Base-by-base conservation (phyloP, 2,797 vertebrate species). In the Tadarida brasiliensis region DNA sequence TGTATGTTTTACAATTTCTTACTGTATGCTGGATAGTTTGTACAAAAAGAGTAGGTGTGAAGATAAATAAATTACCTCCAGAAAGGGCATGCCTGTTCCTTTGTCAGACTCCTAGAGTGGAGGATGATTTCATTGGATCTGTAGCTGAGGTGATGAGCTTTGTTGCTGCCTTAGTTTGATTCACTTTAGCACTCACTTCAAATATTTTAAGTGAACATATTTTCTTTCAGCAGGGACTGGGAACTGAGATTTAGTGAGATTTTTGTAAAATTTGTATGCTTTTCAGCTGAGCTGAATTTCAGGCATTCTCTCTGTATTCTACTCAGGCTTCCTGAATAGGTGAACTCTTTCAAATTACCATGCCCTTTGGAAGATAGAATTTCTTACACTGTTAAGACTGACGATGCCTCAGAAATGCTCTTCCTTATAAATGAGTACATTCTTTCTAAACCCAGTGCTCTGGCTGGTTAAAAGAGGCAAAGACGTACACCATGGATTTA, bases 391-490 rank as follows among this genome's bases (percentile, higher is more conserved):
- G 22, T 61, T 81, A 83, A 77, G 54, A 82, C 10, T 47, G 54
- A 68, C 11, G 63, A 90, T 44, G 19, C 47, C 70, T 91, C 15
- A 83, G 49, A 81, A 56, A 39, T 17, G 81, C 19, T 51, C 80
- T 59, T 65, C 35, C 49, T 56, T 73, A 57, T 70, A 83, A 56
- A 59, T 65, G 20, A 93, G 35, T 39, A 77, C 7, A 39, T 3
- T 28, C 24, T 88, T 87, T 84, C 35, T 91, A 88, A 94, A 88
- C 81, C 17, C n/a, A 84, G 57, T 44, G 90, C 24, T 86, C 5
- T 57, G 10, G 47, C 26, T 89, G 24, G 15, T 30, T 91, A 19
- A 87, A 93, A 92, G 73, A 28, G 67, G 39, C 6, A 9, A 86
- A 76, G 1, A 87, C 33, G n/a, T 33, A 63, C 44, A 89, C 47